These are phyloP conservation scores for Tursiops truncatus DNA, from an alignment of 2,113 vertebrate species.

Conservation along the genomic window DNA sequence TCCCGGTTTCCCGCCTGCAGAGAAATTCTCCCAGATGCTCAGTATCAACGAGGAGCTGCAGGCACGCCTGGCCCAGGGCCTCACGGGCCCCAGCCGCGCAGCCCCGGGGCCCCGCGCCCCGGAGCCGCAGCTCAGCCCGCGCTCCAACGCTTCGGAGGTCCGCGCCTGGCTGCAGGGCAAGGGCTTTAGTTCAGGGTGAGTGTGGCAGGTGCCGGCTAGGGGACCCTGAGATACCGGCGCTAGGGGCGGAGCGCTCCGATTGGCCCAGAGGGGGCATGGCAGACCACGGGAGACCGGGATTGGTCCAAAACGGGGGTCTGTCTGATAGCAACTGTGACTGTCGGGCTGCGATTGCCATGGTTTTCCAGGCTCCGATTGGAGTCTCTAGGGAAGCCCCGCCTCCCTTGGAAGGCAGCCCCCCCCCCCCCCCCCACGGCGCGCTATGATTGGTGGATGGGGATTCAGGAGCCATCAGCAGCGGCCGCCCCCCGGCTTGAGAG, in stretches of 20 bases:
- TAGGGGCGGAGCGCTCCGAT: background rate
- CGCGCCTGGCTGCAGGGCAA: constrained; percentile 89
- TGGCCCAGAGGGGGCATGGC: no score
- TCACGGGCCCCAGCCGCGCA: constrained; percentile 11
- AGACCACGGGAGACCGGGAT: background rate
- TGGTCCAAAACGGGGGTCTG: background rate
- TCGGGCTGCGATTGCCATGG: background rate
- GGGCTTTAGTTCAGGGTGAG: constrained; percentile 86
- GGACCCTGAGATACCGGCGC: rapidly evolving
- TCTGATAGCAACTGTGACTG: rapidly evolving
- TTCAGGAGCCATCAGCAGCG: rapidly evolving
- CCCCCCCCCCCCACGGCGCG: rapidly evolving
- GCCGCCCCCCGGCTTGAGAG: background rate
- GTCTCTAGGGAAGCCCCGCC: background rate
- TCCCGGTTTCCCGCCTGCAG: constrained; percentile 31
- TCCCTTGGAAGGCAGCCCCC: rapidly evolving
- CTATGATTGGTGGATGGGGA: background rate
- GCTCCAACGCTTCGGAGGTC: constrained; percentile 80
- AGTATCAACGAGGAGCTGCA: constrained; percentile 74
- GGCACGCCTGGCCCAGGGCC: constrained; percentile 73
- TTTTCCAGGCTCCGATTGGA: background rate
- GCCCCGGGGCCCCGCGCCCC: constrained; percentile 54
- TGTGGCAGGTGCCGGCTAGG: background rate
- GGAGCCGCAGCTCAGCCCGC: constrained; percentile 53
- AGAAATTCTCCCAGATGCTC: constrained; percentile 73